phyloP scores from a whole-genome alignment of 2,888 invertebrate species.

The Caradrina clavipalpis region DNA sequence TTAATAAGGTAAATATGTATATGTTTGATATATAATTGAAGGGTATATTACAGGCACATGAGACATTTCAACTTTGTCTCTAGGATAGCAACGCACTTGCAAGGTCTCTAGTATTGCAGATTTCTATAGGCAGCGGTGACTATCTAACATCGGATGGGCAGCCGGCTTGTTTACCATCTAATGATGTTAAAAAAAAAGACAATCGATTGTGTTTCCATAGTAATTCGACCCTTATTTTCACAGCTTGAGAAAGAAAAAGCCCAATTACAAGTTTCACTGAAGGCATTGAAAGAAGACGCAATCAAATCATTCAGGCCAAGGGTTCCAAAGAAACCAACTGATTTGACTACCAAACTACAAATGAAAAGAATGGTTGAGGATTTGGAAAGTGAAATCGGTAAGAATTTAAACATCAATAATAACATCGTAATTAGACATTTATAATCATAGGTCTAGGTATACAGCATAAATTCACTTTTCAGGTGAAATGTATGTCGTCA shows the following conservation, averaged over 20 bases:
- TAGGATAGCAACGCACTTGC: too few relatives aligned
- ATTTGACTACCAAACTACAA: constrained; percentile 93
- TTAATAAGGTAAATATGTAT: constrained; percentile 82
- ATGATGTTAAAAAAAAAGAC: too few relatives aligned
- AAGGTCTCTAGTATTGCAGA: too few relatives aligned
- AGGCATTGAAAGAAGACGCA: constrained; percentile 92
- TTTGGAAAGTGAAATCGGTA: constrained; percentile 96
- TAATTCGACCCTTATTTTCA: constrained; percentile 25
- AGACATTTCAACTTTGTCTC: too few relatives aligned
- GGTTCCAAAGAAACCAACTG: constrained; percentile 94
- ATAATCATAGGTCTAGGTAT: background rate
- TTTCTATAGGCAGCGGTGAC: too few relatives aligned
- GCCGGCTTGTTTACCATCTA: too few relatives aligned
- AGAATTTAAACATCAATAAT: constrained; percentile 26
- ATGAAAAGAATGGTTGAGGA: constrained; percentile 96
- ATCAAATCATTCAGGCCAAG: constrained; percentile 93
- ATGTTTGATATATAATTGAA: too few relatives aligned
- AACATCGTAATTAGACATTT: background rate
- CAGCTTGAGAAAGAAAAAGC: constrained; percentile 92
- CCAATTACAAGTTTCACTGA: constrained; percentile 92
- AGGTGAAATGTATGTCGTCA: constrained; percentile 92
- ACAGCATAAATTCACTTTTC: constrained; percentile 28
- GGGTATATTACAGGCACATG: too few relatives aligned
- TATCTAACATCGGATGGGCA: too few relatives aligned
- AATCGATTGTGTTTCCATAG: background rate